Evolutionary conservation across 64 coral and sea anemone species (phyloP).

Genomic region (Cladopsammia gracilis): DNA sequence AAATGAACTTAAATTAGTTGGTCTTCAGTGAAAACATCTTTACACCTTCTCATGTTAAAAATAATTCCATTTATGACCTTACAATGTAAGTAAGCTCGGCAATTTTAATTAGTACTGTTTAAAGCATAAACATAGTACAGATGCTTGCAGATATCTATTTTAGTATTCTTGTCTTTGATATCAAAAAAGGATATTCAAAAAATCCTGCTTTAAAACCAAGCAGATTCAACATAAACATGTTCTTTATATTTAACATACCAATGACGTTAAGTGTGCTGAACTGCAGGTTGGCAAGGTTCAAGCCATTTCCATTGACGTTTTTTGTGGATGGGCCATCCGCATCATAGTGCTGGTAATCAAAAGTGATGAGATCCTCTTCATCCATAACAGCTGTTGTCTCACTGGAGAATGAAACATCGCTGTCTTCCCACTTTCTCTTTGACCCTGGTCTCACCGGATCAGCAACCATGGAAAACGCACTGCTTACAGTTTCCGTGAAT

Average conservation of each 20-base stretch:
- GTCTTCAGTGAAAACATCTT: too few species aligned
- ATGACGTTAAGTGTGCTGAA: conserved; percentile 90
- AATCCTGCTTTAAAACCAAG: too few species aligned
- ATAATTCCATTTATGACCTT: too few species aligned
- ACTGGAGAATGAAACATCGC: conserved; percentile 27
- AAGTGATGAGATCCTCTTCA: conserved; percentile 81
- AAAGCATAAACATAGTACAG: too few species aligned
- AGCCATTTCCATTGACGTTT: conserved; percentile 10
- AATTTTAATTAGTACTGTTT: too few species aligned
- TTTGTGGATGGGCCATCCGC: conserved; percentile 81
- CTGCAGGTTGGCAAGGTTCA: conserved; percentile 87
- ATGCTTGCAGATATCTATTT: too few species aligned
- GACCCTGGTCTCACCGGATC: conserved; percentile 56
- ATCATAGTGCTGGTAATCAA: conserved; percentile 91
- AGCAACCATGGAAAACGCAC: conserved; percentile 78
- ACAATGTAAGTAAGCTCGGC: too few species aligned
- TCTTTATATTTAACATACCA: conserved; percentile 63
- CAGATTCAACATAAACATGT: too few species aligned
- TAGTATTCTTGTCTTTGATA: too few species aligned
- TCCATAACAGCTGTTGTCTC: conserved; percentile 48
- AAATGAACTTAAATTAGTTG: too few species aligned
- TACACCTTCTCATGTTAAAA: too few species aligned
- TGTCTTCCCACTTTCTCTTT: conserved; percentile 18
- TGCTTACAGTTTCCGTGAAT: conserved; percentile 73
- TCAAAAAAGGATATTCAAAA: too few species aligned